Conservation (phyloP, 2,113 vertebrate species). For the Colossoma macropomum region DNA sequence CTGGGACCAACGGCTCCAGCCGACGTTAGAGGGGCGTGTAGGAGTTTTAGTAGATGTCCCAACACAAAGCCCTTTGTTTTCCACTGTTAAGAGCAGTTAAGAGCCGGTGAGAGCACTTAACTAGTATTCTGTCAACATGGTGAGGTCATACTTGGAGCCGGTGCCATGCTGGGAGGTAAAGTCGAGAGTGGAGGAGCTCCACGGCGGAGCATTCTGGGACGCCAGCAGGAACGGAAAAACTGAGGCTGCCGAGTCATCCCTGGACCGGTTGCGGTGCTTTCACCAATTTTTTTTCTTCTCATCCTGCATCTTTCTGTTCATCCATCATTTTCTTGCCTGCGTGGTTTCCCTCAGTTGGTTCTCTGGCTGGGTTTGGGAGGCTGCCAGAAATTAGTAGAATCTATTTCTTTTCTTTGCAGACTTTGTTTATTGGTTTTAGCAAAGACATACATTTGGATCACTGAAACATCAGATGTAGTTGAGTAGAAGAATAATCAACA, state of each 20-base stretch:
- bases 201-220: constrained; percentile 13
- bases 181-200: constrained; percentile 25
- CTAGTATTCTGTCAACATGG: constrained; percentile 50
- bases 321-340: background rate
- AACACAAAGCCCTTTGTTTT: constrained; percentile 38
- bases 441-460: no score
- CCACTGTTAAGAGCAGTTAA: constrained; percentile 14
- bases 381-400: background rate
- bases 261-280: background rate
- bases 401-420: background rate
- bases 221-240: background rate
- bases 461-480: no score
- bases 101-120: constrained; percentile 28
- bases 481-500: no score
- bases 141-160: constrained; percentile 67
- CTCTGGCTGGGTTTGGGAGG: background rate
- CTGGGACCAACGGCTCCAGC: constrained; percentile 52
- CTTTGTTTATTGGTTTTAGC: no score
- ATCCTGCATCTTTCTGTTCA: background rate
- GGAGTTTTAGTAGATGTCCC: constrained; percentile 21
- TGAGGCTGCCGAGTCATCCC: constrained; percentile 8
- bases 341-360: background rate
- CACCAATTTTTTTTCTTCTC: background rate
- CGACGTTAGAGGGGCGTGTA: constrained; percentile 24
- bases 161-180: constrained; percentile 47